These are phyloP conservation scores for Silurus glanis DNA, from an alignment of 2,113 vertebrate species.

Conservation along the genomic window DNA sequence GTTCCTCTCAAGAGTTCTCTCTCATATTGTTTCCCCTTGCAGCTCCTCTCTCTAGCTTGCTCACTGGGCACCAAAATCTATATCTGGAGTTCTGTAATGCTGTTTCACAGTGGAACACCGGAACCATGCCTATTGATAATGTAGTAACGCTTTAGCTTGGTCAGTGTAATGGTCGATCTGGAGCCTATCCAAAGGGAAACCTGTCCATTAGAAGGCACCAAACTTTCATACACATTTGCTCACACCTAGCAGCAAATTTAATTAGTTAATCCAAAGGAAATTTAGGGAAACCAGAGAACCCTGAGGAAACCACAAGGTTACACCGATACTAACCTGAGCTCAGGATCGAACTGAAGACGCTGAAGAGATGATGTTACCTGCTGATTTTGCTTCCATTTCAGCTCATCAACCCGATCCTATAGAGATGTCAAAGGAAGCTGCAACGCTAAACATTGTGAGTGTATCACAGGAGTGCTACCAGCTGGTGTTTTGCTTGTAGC, in stretches of 20 bases:
- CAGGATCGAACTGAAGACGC: too few relatives aligned
- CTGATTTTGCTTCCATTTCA: conserved; percentile 48
- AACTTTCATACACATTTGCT: background rate
- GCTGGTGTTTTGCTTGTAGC: conserved; percentile 56
- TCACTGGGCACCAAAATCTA: background rate
- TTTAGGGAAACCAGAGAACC: background rate
- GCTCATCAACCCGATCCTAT: background rate
- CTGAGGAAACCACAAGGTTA: background rate
- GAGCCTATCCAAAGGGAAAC: background rate
- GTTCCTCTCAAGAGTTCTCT: background rate
- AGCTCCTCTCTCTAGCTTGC: background rate
- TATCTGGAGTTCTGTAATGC: background rate
- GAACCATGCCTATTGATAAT: background rate
- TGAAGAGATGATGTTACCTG: background rate
- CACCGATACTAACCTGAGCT: background rate
- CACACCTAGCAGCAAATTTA: background rate
- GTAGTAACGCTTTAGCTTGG: background rate
- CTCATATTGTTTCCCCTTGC: background rate
- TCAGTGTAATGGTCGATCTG: background rate
- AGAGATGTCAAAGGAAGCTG: background rate
- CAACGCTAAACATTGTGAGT: conserved; percentile 57
- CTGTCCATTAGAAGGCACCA: background rate
- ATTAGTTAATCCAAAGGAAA: background rate
- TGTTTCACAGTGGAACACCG: background rate
- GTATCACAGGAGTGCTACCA: conserved; percentile 66